These are phyloP conservation scores for Sinopyrophorus schimmeli DNA, from an alignment of 2,888 invertebrate species.

Conservation along the genomic window DNA sequence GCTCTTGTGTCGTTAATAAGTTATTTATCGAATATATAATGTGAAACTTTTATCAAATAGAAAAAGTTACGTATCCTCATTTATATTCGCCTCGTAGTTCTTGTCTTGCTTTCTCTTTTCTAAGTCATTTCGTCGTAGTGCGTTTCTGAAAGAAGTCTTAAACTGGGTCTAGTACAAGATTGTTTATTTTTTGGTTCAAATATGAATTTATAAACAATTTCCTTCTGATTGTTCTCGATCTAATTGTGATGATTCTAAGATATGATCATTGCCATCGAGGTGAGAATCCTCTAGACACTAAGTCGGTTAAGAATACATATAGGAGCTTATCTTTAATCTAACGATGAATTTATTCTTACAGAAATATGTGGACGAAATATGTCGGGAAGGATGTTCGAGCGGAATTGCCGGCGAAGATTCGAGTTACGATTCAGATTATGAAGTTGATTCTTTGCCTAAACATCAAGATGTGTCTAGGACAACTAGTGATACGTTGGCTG, in stretches of 20 bases:
- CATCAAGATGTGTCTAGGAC: constrained; percentile 82
- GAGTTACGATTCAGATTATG: constrained; percentile 84
- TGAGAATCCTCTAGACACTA: too few relatives aligned
- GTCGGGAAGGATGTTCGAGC: constrained; percentile 62
- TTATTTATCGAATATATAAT: background rate
- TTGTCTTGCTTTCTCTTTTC: constrained; percentile 39
- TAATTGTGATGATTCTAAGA: constrained; percentile 32
- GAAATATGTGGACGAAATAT: constrained; percentile 74
- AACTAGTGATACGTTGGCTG: constrained; percentile 80
- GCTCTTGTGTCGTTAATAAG: background rate
- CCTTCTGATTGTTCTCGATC: constrained; percentile 32
- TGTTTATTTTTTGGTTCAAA: too few relatives aligned
- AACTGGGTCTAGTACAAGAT: too few relatives aligned
- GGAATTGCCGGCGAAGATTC: constrained; percentile 72
- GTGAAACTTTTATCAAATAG: background rate
- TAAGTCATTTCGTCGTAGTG: constrained; percentile 26
- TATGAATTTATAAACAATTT: too few relatives aligned
- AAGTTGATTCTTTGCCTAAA: constrained; percentile 55
- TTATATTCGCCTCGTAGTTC: constrained; percentile 12
- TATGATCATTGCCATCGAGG: constrained; percentile 46
- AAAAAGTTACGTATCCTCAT: constrained; percentile 7
- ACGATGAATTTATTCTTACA: constrained; percentile 52
- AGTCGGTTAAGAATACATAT: background rate
- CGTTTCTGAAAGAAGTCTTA: too few relatives aligned
- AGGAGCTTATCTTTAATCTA: background rate